Base-by-base conservation (phyloP, 1,140 invertebrate species). In the Potamilus streckersoni region DNA sequence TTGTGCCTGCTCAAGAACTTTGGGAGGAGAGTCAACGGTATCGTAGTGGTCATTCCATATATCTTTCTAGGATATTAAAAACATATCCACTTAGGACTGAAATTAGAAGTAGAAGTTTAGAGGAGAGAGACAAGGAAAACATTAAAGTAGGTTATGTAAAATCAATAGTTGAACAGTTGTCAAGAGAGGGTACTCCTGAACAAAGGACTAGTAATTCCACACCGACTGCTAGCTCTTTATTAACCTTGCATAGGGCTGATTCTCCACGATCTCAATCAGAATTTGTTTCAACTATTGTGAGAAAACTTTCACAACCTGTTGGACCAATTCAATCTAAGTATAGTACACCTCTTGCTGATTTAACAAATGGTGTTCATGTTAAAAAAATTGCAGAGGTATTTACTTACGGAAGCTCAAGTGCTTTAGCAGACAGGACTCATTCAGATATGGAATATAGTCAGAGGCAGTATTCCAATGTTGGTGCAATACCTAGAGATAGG, bases 1-100 rank as follows among this genome's bases (percentile, higher is more conserved):
- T 87, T 49, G 84, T 86, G 77, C 86, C 86, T 55, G 86, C 86
- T 49, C 83, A 86, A 38, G 86, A 87, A 67, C 83, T 87, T 6
- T 75, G 86, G 60, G 79, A 87, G 49, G 86, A 87, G 62, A 85
- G 85, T 71, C 84, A 85, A 74, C 81, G 85, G 31, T 87, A 85
- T 71, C 74, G 84, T 67, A 85, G 83, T 73, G 85, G 86, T 20
- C 85, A 86, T 71, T 83, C 84, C 31, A 80, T 84, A 23, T 85
- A 84, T 65, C 79, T 83, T 69, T 79, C 80, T 59, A 79, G 85
- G 60, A 85, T 86, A 70, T 73, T 85, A 69, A 84, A 83, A 62
- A 81, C 80, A 61, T 86, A 86, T 76, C 79, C 84, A 58, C 73
- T 77, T 27, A 81, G 79, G 76, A 80, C 74, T 55, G 80, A 79